Percentiles rank a stretch among this genome's conserved stretches.
These are phyloP conservation scores for Drosophila arizonae DNA, from an alignment of 1,140 invertebrate species.

Conservation along the genomic window DNA sequence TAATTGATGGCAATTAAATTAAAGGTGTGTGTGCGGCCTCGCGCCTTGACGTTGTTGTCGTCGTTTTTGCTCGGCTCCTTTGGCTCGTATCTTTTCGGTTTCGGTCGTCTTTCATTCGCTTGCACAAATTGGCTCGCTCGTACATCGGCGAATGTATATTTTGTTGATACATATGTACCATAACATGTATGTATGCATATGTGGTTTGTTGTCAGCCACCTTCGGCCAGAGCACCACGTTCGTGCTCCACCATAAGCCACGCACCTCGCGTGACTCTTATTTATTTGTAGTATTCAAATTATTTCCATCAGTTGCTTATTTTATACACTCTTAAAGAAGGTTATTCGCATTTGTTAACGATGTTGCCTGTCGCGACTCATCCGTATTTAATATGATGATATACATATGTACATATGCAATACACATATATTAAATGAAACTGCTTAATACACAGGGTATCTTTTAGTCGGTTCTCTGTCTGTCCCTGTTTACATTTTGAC, in stretches of 20 bases:
- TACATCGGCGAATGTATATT: conserved; percentile 34
- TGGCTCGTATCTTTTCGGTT: conserved; percentile 27
- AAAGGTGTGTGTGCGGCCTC: conserved; percentile 76
- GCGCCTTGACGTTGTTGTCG: conserved; percentile 29
- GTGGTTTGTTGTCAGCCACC: conserved; percentile 16
- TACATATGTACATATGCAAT: too few species aligned
- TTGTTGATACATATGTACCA: background rate
- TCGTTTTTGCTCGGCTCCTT: conserved; percentile 17
- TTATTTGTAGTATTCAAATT: conserved; percentile 50
- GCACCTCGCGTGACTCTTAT: conserved; percentile 52
- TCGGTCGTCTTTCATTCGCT: conserved; percentile 25
- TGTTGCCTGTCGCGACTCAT: too few species aligned
- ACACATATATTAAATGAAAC: too few species aligned
- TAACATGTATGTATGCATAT: background rate
- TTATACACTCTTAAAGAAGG: background rate
- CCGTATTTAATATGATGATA: too few species aligned
- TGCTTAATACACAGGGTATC: background rate
- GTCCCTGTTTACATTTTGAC: conserved; percentile 5
- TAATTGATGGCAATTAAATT: conserved; percentile 81
- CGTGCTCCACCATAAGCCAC: conserved; percentile 18
- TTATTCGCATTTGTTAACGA: too few species aligned
- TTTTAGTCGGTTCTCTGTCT: background rate
- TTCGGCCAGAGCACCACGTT: conserved; percentile 7
- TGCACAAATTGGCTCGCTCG: conserved; percentile 46
- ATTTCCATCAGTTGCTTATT: conserved; percentile 35